Evolutionary conservation across 2,797 vertebrate genomes (phyloP).

Genomic region (Poecilia velifera): DNA sequence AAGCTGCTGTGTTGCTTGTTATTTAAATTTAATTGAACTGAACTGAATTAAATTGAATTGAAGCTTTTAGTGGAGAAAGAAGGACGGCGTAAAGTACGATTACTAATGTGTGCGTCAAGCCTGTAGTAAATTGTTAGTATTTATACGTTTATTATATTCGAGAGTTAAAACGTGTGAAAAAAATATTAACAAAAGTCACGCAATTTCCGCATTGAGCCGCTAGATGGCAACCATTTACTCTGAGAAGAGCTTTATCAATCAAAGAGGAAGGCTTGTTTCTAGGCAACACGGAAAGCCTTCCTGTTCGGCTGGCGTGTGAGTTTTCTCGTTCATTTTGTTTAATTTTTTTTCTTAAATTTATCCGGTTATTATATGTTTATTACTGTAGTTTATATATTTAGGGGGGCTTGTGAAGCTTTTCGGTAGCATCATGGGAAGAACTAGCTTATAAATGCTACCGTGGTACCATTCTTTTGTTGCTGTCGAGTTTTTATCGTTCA

Average conservation of each 20-base stretch:
- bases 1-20: background rate
- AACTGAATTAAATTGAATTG: too few species aligned
- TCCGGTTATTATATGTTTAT: too few species aligned
- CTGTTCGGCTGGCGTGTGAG: conserved; percentile 14
- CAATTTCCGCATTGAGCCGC: conserved; percentile 14
- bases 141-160: background rate
- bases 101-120: background rate
- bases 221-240: conserved; percentile 39
- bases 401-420: accelerated
- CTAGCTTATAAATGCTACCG: conserved; percentile 21
- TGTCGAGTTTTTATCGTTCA: background rate
- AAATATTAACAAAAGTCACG: background rate
- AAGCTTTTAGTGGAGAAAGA: background rate
- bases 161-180: background rate
- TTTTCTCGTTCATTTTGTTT: background rate
- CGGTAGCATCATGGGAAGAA: background rate
- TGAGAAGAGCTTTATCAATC: background rate
- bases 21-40: background rate
- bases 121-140: background rate
- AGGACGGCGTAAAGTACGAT: background rate
- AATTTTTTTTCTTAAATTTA: background rate
- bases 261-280: conserved; percentile 60
- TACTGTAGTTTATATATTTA: background rate
- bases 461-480: background rate
- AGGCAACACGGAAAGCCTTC: conserved; percentile 46